Evolutionary conservation across 2,113 vertebrate species (phyloP).

Genomic region (Marmota flaviventris): DNA sequence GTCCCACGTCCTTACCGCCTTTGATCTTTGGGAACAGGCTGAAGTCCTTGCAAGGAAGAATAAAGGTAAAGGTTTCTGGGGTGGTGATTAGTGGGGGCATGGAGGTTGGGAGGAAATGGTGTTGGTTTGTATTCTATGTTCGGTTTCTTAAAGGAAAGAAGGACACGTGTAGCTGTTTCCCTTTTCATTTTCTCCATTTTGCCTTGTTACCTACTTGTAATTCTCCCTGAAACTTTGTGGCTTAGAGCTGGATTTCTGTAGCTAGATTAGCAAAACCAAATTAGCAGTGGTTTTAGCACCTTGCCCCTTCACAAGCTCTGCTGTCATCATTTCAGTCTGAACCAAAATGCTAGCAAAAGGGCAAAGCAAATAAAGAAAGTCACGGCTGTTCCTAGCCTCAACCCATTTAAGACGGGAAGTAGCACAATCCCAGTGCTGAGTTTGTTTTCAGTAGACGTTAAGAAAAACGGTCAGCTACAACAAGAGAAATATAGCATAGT

Average conservation of each 20-base stretch:
- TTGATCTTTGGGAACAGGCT: conserved; percentile 95
- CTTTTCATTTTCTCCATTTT: neutral
- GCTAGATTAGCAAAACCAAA: neutral
- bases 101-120: accelerated
- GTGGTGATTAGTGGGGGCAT: accelerated
- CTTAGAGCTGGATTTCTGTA: neutral
- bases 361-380: neutral
- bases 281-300: neutral
- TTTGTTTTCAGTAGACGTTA: neutral
- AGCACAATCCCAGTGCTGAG: neutral
- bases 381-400: neutral
- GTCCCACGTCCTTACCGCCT: conserved; percentile 92
- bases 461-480: neutral
- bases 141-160: neutral
- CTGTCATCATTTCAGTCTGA: neutral
- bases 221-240: neutral
- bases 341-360: neutral
- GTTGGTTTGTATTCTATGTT: neutral
- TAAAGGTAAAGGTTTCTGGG: conserved; percentile 89
- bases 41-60: conserved; percentile 90
- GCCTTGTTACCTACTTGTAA: accelerated
- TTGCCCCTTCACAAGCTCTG: too few species aligned
- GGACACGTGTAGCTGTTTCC: accelerated
- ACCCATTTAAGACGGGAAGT: neutral
- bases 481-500: accelerated